Evolutionary conservation across 2,113 vertebrate genomes (phyloP).

Genomic region (Thalassarche chlororhynchos): DNA sequence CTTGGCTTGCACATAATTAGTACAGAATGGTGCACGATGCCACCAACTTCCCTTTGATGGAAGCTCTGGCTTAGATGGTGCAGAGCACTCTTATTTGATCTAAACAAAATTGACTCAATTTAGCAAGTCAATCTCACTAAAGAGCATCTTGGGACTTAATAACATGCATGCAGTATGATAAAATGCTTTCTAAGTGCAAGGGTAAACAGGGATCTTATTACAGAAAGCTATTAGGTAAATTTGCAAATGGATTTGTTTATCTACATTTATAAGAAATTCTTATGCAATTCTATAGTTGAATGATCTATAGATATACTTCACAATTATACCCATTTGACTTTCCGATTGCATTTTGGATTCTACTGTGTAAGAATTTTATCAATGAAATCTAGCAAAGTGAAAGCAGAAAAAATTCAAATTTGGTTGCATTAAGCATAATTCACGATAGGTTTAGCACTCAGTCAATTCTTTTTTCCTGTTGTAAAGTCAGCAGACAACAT

Average conservation of each 20-base stretch:
- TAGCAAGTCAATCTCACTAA: conserved; percentile 24
- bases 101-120: not conserved
- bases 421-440: not conserved
- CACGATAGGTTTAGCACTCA: not conserved
- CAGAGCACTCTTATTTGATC: not conserved
- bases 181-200: conserved; percentile 4
- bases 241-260: conserved; percentile 26
- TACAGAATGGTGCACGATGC: not conserved
- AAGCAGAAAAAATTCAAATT: not conserved
- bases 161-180: not conserved
- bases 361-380: not conserved
- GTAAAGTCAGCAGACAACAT: not conserved
- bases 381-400: not conserved
- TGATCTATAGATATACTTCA: not conserved
- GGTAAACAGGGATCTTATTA: conserved; percentile 1
- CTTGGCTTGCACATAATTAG: not conserved
- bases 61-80: not conserved
- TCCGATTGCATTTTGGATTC: not conserved
- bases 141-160: not conserved
- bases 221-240: conserved; percentile 13
- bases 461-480: not conserved
- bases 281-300: not conserved
- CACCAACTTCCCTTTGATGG: not conserved
- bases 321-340: not conserved
- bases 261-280: not conserved